Conservation (phyloP, 2,888 invertebrate genomes). For the Holacanthella duospinosa region DNA sequence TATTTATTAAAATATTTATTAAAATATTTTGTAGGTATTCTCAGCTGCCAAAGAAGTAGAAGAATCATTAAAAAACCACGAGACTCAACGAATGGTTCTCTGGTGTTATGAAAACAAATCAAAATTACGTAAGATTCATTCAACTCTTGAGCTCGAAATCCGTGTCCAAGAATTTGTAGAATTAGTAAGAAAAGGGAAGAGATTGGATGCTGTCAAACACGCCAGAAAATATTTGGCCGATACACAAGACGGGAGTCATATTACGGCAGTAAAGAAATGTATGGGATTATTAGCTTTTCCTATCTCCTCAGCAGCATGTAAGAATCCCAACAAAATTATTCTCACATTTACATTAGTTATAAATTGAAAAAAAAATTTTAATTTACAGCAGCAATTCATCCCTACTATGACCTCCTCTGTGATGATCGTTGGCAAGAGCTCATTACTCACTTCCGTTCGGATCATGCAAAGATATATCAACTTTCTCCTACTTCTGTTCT, state of each 20-base stretch:
- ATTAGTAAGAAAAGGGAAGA: slow-evolving; percentile 70
- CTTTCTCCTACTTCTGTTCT: slow-evolving; percentile 82
- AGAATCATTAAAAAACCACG: slow-evolving; percentile 64
- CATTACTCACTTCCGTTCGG: slow-evolving; percentile 80
- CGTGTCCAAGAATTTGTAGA: slow-evolving; percentile 91
- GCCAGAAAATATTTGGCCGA: slow-evolving; percentile 83
- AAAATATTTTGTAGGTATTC: slow-evolving; percentile 40
- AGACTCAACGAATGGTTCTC: slow-evolving; percentile 76
- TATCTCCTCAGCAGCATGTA: slow-evolving; percentile 54
- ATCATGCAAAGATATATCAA: slow-evolving; percentile 90
- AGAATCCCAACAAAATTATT: slow-evolving; percentile 13
- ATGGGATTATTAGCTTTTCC: slow-evolving; percentile 94
- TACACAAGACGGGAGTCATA: slow-evolving; percentile 63
- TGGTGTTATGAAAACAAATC: slow-evolving; percentile 98
- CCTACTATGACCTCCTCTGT: slow-evolving; percentile 47
- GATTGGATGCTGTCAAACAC: slow-evolving; percentile 87
- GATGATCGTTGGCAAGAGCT: slow-evolving; percentile 71
- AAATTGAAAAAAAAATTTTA: background rate
- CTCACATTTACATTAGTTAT: background rate
- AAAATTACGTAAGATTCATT: slow-evolving; percentile 83
- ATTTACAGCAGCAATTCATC: slow-evolving; percentile 36
- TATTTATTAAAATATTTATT: background rate
- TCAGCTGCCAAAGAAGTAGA: slow-evolving; percentile 55
- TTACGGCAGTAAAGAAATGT: slow-evolving; percentile 62
- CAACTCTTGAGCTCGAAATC: slow-evolving; percentile 89